Evolutionary conservation across 2,888 invertebrate species (phyloP).

Genomic region (Oligia strigilis): DNA sequence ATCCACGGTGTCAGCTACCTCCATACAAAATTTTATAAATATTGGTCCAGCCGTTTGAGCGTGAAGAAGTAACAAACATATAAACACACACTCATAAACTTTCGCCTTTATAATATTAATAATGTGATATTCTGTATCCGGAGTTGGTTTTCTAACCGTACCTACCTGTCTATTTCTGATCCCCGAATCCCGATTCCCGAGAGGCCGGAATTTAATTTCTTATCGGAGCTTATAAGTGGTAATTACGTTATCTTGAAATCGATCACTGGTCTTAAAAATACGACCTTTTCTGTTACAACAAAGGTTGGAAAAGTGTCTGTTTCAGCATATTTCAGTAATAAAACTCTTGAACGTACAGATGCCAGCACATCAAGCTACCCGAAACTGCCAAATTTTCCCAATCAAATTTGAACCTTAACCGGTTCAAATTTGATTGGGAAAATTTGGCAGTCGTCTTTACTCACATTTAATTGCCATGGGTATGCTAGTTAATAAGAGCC

Average conservation of each 20-base stretch:
- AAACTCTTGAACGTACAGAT: not conserved
- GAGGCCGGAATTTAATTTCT: conserved; percentile 48
- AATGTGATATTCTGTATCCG: not conserved
- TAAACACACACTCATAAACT: no score
- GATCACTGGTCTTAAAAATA: conserved; percentile 14
- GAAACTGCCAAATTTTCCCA: no score
- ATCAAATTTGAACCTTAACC: no score
- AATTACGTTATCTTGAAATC: conserved; percentile 41
- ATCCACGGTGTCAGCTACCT: no score
- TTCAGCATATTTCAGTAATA: not conserved
- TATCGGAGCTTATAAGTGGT: conserved; percentile 33
- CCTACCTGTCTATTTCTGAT: not conserved
- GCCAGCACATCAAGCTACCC: no score
- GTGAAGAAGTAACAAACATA: no score
- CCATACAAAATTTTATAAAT: no score
- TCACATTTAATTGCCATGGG: not conserved
- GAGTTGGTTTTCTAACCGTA: conserved; percentile 18
- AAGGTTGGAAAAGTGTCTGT: conserved; percentile 2
- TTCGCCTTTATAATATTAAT: no score
- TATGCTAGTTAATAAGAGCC: not conserved
- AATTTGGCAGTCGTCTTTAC: no score
- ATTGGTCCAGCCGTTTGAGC: no score
- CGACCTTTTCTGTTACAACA: conserved; percentile 8
- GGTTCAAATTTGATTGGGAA: no score
- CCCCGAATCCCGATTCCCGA: conserved; percentile 28